Conservation (phyloP, 1,140 invertebrate species). For the Hyles euphorbiae region DNA sequence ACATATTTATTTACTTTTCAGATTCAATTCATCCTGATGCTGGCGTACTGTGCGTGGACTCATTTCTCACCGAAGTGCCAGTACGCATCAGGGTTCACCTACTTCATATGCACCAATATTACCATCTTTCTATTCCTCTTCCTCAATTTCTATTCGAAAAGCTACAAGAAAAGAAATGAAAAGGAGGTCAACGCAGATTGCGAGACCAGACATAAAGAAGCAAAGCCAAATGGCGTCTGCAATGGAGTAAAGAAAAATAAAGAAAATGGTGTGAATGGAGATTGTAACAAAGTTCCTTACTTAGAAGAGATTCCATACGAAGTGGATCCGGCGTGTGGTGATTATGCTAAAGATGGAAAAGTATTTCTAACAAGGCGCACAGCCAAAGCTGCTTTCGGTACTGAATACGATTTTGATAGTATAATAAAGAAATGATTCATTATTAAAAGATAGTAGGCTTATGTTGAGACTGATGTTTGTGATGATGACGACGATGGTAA, state of each 20-base stretch:
- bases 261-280: slow-evolving; percentile 32
- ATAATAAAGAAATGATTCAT: slow-evolving; percentile 63
- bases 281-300: slow-evolving; percentile 26
- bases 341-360: slow-evolving; percentile 50
- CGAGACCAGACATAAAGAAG: slow-evolving; percentile 70
- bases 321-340: slow-evolving; percentile 47
- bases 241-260: slow-evolving; percentile 24
- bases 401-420: slow-evolving; percentile 49
- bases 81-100: slow-evolving; percentile 80
- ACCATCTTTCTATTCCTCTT: slow-evolving; percentile 89
- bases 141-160: slow-evolving; percentile 89
- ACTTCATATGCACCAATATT: slow-evolving; percentile 81
- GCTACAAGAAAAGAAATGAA: slow-evolving; percentile 76
- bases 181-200: slow-evolving; percentile 42
- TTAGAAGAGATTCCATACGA: slow-evolving; percentile 43
- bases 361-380: slow-evolving; percentile 50
- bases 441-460: slow-evolving; percentile 19
- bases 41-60: slow-evolving; percentile 82
- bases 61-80: slow-evolving; percentile 84
- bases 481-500: slow-evolving; percentile 20
- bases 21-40: slow-evolving; percentile 86
- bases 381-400: slow-evolving; percentile 38
- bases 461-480: slow-evolving; percentile 32
- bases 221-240: slow-evolving; percentile 73
- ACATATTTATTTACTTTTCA: slow-evolving; percentile 45